phyloP scores from a whole-genome alignment of 2,113 vertebrate species.

The Chloroceryle aenea region DNA sequence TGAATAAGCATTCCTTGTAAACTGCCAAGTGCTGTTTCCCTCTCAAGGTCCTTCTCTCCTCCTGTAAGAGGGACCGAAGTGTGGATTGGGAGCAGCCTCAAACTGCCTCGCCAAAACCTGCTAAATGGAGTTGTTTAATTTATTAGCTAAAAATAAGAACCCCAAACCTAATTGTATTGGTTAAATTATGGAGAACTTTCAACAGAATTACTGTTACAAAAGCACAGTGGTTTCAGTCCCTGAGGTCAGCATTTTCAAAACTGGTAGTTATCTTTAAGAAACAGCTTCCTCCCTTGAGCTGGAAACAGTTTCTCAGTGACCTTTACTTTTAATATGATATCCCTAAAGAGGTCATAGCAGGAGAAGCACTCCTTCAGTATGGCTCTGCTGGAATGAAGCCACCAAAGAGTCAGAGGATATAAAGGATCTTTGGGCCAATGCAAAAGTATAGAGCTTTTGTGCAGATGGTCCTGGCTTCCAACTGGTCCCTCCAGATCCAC shows the following conservation, averaged over 20 bases:
- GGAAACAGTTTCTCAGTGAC: slow-evolving; percentile 33
- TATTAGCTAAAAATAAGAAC: not conserved
- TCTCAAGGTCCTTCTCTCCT: not conserved
- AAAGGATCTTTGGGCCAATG: slow-evolving; percentile 42
- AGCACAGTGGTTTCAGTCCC: slow-evolving; percentile 12
- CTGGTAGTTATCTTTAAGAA: slow-evolving; percentile 45
- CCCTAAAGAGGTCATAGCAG: slow-evolving; percentile 41
- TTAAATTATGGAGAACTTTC: slow-evolving; percentile 6
- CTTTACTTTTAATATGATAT: slow-evolving; percentile 53
- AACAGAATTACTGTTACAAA: not conserved
- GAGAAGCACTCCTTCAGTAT: slow-evolving; percentile 24
- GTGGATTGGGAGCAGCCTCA: not conserved
- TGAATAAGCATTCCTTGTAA: not conserved
- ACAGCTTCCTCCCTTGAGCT: slow-evolving; percentile 43
- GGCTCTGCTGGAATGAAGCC: slow-evolving; percentile 33
- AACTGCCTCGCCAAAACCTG: not conserved
- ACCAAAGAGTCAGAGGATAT: slow-evolving; percentile 23
- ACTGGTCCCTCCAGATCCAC: slow-evolving; percentile 57
- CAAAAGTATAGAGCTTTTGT: slow-evolving; percentile 15
- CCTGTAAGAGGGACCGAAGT: not conserved
- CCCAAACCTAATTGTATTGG: not conserved
- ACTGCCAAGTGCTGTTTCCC: not conserved
- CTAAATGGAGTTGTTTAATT: not conserved
- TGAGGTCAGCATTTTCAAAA: slow-evolving; percentile 33
- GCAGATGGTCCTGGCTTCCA: slow-evolving; percentile 70